Conservation (phyloP, 2,797 vertebrate species). For the Adelosebastes latens region DNA sequence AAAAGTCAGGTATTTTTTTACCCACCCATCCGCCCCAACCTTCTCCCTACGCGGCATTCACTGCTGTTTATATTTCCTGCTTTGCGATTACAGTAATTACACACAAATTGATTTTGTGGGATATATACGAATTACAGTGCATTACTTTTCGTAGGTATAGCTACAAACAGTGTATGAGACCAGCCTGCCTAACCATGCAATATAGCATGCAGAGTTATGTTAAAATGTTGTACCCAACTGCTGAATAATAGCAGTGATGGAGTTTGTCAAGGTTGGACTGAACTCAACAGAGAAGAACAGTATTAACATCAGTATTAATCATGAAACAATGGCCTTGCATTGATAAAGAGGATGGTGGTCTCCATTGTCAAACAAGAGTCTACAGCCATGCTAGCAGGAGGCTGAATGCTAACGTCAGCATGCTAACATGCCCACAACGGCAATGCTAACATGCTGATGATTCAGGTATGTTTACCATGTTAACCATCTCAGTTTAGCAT, state of each 20-base stretch:
- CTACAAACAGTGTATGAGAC: no score
- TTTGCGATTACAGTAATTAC: background rate
- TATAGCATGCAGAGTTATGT: background rate
- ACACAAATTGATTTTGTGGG: background rate
- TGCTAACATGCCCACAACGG: no score
- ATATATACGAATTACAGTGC: no score
- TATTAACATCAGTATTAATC: background rate
- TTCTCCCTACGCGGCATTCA: accelerated
- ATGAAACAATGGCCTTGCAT: no score
- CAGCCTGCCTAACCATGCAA: background rate
- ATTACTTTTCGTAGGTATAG: no score
- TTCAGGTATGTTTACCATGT: no score
- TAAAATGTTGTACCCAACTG: background rate
- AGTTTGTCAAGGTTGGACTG: background rate
- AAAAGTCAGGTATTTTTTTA: background rate
- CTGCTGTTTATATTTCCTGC: background rate
- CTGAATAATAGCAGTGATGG: background rate
- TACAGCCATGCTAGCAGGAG: no score
- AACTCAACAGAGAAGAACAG: background rate
- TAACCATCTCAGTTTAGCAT: no score
- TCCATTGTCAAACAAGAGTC: no score
- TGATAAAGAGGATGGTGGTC: no score
- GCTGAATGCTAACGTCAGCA: no score
- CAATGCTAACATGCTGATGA: no score
- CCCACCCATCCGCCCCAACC: background rate